Conservation (phyloP, 2,888 invertebrate species). For the Stenoptilia bipunctidactyla region DNA sequence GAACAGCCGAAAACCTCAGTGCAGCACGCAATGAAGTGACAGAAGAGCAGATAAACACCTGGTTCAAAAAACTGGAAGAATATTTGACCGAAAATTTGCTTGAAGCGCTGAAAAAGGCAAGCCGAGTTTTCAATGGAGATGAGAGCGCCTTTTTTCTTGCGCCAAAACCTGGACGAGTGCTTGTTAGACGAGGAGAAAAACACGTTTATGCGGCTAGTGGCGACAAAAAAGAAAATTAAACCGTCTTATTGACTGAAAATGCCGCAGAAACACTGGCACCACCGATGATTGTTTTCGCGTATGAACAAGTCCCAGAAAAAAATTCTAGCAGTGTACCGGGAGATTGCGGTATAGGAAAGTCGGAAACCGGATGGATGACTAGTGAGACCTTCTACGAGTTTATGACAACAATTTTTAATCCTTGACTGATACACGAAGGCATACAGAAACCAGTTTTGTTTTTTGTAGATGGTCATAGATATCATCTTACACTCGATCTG, state of each 20-base stretch:
- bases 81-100: constrained; percentile 14
- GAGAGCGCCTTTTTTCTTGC: constrained; percentile 31
- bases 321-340: constrained; percentile 14
- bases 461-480: constrained; percentile 22
- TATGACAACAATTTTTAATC: constrained; percentile 26
- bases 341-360: constrained; percentile 18
- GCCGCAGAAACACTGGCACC: constrained; percentile 18
- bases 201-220: constrained; percentile 19
- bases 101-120: constrained; percentile 17
- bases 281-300: constrained; percentile 17
- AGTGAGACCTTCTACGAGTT: constrained; percentile 29
- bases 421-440: constrained; percentile 20
- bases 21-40: constrained; percentile 18
- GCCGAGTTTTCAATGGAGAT: constrained; percentile 20
- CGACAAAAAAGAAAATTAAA: constrained; percentile 21
- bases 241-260: constrained; percentile 17
- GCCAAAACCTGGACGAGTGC: constrained; percentile 28
- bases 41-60: constrained; percentile 18
- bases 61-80: constrained; percentile 19
- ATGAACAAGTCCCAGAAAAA: constrained; percentile 13
- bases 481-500: constrained; percentile 19
- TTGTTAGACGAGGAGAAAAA: constrained; percentile 25
- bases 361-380: constrained; percentile 27
- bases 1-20: constrained; percentile 20
- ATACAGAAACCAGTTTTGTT: constrained; percentile 19